These are phyloP conservation scores for Drosophila sucinea DNA, from an alignment of 1,140 invertebrate species.

Conservation along the genomic window DNA sequence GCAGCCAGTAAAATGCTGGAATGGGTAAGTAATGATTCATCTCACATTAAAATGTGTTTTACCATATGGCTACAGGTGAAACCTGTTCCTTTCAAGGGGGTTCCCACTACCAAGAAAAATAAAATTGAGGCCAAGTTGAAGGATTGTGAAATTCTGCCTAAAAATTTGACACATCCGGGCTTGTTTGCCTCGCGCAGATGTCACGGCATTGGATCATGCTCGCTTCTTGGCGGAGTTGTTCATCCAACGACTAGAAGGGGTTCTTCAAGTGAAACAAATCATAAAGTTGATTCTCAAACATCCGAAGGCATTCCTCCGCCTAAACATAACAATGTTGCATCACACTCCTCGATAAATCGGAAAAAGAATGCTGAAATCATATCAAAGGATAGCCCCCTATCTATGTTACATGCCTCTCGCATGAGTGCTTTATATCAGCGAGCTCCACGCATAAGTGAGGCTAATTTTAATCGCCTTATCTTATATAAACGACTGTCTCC, in stretches of 20 bases:
- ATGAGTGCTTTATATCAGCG: neutral
- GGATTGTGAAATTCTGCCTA: neutral
- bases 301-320: too few species aligned
- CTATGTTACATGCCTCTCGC: neutral
- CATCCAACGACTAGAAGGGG: too few species aligned
- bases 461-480: neutral
- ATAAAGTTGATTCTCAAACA: too few species aligned
- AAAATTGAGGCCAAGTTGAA: neutral
- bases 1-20: neutral
- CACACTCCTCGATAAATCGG: too few species aligned
- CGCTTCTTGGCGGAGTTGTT: neutral
- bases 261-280: too few species aligned
- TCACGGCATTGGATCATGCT: neutral
- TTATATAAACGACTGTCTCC: neutral
- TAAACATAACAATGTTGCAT: too few species aligned
- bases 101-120: neutral
- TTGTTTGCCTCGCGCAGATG: neutral
- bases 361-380: neutral
- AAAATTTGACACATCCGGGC: neutral
- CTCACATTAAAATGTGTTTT: neutral
- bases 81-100: neutral
- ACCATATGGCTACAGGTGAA: neutral
- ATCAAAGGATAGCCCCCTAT: neutral
- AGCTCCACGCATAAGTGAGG: neutral
- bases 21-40: neutral